phyloP scores from a whole-genome alignment of 53 echinoderm and acorn worm genomes.

The Stichopus horrens region DNA sequence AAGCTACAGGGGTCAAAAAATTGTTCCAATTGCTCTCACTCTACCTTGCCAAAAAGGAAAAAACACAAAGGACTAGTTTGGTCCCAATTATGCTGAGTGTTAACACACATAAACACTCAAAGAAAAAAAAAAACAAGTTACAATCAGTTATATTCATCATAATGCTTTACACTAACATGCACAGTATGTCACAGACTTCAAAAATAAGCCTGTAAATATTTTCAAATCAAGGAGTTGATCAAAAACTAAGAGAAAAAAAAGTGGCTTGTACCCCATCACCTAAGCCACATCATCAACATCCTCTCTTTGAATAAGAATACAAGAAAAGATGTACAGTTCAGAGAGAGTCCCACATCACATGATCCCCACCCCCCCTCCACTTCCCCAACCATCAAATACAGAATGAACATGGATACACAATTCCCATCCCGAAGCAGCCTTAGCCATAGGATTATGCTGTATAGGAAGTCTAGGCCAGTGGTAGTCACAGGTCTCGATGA shows the following conservation, averaged over 20 bases:
- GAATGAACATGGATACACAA: too few relatives aligned
- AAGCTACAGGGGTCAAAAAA: slow-evolving; percentile 13
- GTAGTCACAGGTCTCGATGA: too few relatives aligned
- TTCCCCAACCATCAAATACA: too few relatives aligned
- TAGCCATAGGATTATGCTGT: too few relatives aligned
- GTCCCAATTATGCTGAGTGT: slow-evolving; percentile 45
- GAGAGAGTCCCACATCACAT: too few relatives aligned
- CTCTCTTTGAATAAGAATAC: background rate
- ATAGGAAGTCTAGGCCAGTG: too few relatives aligned
- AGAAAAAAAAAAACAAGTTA: slow-evolving; percentile 25
- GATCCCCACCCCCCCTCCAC: too few relatives aligned
- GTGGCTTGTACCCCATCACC: background rate
- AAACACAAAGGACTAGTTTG: slow-evolving; percentile 46
- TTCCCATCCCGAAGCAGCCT: too few relatives aligned
- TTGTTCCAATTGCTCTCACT: slow-evolving; percentile 5
- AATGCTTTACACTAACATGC: slow-evolving; percentile 17
- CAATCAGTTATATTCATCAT: slow-evolving; percentile 30
- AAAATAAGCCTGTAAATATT: background rate
- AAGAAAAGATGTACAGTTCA: background rate
- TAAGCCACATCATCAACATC: background rate
- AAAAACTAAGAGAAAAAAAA: background rate
- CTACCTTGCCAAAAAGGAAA: slow-evolving; percentile 16
- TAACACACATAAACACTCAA: slow-evolving; percentile 1
- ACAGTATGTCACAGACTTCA: background rate
- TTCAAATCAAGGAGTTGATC: slow-evolving; percentile 33